Conservation (phyloP, 2,888 invertebrate genomes). For the Fragum fragum region DNA sequence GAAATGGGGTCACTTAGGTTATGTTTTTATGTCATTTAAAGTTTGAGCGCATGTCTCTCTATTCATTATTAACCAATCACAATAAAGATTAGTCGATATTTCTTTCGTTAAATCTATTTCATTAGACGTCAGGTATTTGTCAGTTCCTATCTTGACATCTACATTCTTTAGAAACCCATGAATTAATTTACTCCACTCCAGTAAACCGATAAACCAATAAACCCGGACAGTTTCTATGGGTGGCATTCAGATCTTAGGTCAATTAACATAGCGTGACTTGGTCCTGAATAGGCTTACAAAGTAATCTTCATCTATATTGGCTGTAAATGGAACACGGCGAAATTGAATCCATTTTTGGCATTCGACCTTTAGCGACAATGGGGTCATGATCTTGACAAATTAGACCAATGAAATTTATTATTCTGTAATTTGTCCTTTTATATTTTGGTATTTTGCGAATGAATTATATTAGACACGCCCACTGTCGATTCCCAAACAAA, state of each 20-base stretch:
- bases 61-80: constrained; percentile 41
- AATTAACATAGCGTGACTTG: constrained; percentile 66
- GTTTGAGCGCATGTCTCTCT: constrained; percentile 37
- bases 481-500: background rate
- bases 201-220: constrained; percentile 46
- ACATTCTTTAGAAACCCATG: constrained; percentile 56
- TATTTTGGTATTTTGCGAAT: background rate
- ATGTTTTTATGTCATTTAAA: constrained; percentile 22
- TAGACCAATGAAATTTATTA: constrained; percentile 10
- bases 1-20: constrained; percentile 45
- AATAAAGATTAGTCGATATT: constrained; percentile 47
- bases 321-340: constrained; percentile 59
- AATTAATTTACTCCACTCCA: constrained; percentile 61
- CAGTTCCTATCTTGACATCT: constrained; percentile 58
- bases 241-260: constrained; percentile 40
- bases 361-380: constrained; percentile 49
- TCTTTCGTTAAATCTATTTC: constrained; percentile 34
- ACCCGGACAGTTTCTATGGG: constrained; percentile 45
- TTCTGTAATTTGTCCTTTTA: background rate
- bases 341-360: constrained; percentile 66
- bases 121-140: constrained; percentile 57
- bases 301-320: constrained; percentile 57
- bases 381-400: background rate
- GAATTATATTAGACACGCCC: background rate
- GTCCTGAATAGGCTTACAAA: constrained; percentile 44